Conservation (phyloP, 2,888 invertebrate species). For the Drosophila leonis region DNA sequence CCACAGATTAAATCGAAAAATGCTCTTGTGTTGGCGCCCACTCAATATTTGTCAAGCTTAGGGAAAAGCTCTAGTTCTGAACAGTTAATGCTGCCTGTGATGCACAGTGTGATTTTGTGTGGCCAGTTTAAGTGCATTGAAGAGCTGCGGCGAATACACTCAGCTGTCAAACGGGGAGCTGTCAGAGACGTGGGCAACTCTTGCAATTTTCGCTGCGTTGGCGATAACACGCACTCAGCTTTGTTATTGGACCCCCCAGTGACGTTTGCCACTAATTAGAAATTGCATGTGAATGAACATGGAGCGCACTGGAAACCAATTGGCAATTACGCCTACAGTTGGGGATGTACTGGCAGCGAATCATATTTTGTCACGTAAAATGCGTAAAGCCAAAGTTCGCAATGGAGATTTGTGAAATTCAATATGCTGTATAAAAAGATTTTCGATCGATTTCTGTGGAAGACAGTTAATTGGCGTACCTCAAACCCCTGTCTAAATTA, state of each 20-base stretch:
- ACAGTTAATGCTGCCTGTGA: neutral
- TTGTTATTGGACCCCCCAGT: constrained; percentile 59
- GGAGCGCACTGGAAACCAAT: constrained; percentile 29
- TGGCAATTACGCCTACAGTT: constrained; percentile 55
- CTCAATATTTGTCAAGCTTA: neutral
- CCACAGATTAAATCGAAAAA: neutral
- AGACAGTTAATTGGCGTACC: constrained; percentile 47
- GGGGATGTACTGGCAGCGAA: constrained; percentile 23
- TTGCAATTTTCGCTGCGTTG: constrained; percentile 59
- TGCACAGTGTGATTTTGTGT: constrained; percentile 8
- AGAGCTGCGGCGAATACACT: constrained; percentile 19
- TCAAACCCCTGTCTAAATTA: constrained; percentile 54
- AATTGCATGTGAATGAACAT: constrained; percentile 41
- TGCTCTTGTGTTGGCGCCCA: neutral
- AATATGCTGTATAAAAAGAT: constrained; percentile 17
- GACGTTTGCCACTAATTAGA: constrained; percentile 70
- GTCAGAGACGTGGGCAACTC: neutral
- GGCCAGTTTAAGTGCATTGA: constrained; percentile 37
- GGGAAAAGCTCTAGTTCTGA: neutral
- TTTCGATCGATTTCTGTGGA: constrained; percentile 46
- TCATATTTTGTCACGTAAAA: constrained; percentile 40
- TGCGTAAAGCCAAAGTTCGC: neutral
- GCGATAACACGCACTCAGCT: constrained; percentile 52
- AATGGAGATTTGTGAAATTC: neutral
- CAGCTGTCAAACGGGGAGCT: constrained; percentile 25